A percentile compares a stretch with the other conserved stretches of the same genome.
Evolutionary conservation across 2,113 vertebrate genomes (phyloP).

Genomic region (Phylloscopus whistleri): DNA sequence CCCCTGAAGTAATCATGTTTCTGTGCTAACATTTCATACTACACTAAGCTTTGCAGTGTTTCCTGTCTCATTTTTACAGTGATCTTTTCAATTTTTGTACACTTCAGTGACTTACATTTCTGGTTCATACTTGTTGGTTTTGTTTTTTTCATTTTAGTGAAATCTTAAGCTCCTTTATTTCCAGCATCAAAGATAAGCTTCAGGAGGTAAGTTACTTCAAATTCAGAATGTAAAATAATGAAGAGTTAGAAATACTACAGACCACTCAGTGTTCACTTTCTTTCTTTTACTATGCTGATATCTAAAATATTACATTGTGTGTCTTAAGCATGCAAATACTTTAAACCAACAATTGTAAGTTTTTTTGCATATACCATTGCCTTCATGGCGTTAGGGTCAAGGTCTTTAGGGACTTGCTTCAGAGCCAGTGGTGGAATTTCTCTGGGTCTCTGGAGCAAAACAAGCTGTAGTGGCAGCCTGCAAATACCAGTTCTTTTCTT

Average conservation of each 20-base stretch:
- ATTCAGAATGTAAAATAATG: background rate
- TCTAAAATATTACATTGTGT: background rate
- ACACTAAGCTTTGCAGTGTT: background rate
- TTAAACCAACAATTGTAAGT: background rate
- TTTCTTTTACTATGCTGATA: background rate
- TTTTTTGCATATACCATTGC: background rate
- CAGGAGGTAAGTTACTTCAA: conserved; percentile 78
- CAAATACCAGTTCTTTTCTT: background rate
- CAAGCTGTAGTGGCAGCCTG: background rate
- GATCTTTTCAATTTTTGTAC: background rate
- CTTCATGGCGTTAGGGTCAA: background rate
- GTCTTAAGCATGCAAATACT: background rate
- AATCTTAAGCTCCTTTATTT: conserved; percentile 74
- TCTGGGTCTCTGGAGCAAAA: background rate
- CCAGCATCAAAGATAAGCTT: conserved; percentile 76
- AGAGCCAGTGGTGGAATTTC: background rate
- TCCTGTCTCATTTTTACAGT: background rate
- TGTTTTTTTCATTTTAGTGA: conserved; percentile 75
- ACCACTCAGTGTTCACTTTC: background rate
- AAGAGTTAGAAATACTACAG: background rate
- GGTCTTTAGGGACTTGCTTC: background rate
- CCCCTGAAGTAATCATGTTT: background rate
- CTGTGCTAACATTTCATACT: background rate
- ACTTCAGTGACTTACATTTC: background rate
- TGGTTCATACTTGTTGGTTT: background rate